Conservation (phyloP, 2,113 vertebrate species). For the Odocoileus hemionus region DNA sequence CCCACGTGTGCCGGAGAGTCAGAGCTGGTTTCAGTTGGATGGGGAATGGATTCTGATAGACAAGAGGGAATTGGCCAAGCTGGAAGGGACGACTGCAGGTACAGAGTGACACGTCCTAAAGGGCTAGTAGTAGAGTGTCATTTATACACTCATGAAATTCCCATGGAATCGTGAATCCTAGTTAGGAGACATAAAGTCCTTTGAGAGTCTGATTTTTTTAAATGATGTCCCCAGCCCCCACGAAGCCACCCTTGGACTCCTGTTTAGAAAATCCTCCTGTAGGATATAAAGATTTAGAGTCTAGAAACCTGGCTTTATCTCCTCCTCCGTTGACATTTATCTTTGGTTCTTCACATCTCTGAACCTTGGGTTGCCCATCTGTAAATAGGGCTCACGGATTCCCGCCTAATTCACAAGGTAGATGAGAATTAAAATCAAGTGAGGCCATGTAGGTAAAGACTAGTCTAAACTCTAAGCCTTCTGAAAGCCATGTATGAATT, state of each 20-base stretch:
- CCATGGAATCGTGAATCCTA: background rate
- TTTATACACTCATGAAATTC: background rate
- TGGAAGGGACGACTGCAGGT: accelerated
- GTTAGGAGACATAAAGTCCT: background rate
- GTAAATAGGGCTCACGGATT: background rate
- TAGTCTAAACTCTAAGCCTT: background rate
- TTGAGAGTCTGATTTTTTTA: background rate
- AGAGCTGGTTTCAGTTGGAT: accelerated
- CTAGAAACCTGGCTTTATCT: background rate
- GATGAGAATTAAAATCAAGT: background rate
- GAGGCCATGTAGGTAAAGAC: accelerated
- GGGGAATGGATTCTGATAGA: background rate
- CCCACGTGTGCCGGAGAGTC: background rate
- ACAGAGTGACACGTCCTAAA: accelerated
- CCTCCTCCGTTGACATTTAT: accelerated
- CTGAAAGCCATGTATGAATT: background rate
- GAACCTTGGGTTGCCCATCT: background rate
- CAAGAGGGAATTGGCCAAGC: background rate
- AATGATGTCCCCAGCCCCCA: background rate
- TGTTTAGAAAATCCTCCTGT: background rate
- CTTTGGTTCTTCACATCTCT: background rate
- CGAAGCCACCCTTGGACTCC: background rate
- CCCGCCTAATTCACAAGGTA: accelerated
- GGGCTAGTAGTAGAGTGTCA: too few relatives aligned
- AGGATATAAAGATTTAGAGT: accelerated